Percentiles rank a stretch among this genome's conserved stretches.
phyloP scores from a whole-genome alignment of 2,888 invertebrate genomes.

The Chrysolina americana region DNA sequence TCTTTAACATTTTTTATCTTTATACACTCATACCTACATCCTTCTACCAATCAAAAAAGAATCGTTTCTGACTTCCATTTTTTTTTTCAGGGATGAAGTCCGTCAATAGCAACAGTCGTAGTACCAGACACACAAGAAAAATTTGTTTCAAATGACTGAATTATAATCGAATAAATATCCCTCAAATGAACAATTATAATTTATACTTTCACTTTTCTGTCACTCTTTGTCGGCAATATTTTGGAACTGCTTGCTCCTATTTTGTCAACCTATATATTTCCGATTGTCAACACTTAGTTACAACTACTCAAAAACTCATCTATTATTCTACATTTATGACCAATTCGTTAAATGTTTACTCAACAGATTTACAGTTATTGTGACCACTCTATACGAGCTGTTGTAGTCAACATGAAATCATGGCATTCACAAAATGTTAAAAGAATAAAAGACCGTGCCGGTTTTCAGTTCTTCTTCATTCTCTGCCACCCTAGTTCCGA shows the following conservation, averaged over 20 bases:
- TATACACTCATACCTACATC: too few species aligned
- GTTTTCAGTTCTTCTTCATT: constrained; percentile 38
- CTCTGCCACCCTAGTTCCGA: constrained; percentile 53
- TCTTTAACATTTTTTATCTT: too few species aligned
- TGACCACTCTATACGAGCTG: constrained; percentile 9
- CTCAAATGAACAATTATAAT: too few species aligned
- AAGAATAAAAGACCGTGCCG: constrained; percentile 39
- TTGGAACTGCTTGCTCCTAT: not conserved
- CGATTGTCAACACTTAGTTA: not conserved
- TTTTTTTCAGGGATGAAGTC: too few species aligned
- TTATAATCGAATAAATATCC: too few species aligned
- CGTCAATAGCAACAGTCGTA: too few species aligned
- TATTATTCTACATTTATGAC: constrained; percentile 4
- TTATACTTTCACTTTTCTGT: too few species aligned
- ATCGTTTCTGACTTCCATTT: too few species aligned
- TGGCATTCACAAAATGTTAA: constrained; percentile 41
- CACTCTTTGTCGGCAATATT: too few species aligned
- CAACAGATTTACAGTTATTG: not conserved
- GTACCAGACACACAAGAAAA: too few species aligned
- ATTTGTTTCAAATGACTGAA: too few species aligned
- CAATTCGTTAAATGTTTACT: not conserved
- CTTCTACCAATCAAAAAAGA: too few species aligned
- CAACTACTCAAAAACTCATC: not conserved
- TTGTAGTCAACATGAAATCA: constrained; percentile 20
- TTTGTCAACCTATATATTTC: not conserved